Evolutionary conservation across 2,113 vertebrate species (phyloP).

Genomic region (Mormyrus iriodes): DNA sequence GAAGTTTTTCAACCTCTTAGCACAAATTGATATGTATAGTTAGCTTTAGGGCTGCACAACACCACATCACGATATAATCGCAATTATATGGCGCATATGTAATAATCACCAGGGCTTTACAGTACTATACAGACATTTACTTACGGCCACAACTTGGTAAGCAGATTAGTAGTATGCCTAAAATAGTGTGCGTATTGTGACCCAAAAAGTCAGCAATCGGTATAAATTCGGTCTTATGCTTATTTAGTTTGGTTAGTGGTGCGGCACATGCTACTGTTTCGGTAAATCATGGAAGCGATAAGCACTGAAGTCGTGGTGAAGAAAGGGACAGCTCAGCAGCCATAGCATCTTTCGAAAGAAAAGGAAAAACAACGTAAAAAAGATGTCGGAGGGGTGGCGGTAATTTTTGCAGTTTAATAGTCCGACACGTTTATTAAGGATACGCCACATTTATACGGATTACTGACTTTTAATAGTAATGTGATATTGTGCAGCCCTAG

Average conservation of each 20-base stretch:
- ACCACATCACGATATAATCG: background rate
- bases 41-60: background rate
- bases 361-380: too few relatives aligned
- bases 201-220: background rate
- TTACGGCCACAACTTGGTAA: background rate
- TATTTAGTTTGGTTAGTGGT: background rate
- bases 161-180: background rate
- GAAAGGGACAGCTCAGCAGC: too few relatives aligned
- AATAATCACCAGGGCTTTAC: background rate
- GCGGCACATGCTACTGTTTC: background rate
- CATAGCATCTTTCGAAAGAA: too few relatives aligned
- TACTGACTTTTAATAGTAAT: background rate
- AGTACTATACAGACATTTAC: background rate
- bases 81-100: background rate
- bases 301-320: background rate
- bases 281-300: background rate
- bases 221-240: background rate
- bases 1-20: background rate
- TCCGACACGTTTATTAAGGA: background rate
- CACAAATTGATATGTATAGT: background rate
- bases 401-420: too few relatives aligned
- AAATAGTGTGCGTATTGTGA: background rate
- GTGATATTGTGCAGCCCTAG: background rate
- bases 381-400: too few relatives aligned
- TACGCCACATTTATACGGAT: background rate